Percentiles rank a stretch among this genome's conserved stretches.
phyloP scores from a whole-genome alignment of 2,888 invertebrate genomes.

The Pristionchus maxplancki region DNA sequence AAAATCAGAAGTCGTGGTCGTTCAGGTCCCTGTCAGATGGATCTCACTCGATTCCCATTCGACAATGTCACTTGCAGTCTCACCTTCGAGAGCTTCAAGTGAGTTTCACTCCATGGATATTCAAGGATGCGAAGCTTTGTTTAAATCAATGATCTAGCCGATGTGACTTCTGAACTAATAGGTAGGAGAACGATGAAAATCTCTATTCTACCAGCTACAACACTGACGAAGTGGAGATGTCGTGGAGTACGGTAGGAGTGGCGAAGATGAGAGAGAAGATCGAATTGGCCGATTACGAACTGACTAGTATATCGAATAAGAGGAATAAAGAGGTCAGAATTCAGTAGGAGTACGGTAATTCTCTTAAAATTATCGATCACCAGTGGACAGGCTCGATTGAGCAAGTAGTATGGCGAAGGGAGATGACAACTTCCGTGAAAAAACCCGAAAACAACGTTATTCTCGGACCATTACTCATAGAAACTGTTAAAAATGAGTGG shows the following conservation, averaged over 20 bases:
- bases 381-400: not conserved
- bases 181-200: no score
- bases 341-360: no score
- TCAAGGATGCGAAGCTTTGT: not conserved
- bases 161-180: no score
- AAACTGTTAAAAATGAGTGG: not conserved
- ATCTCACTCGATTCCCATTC: constrained; percentile 76
- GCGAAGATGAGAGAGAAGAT: constrained; percentile 76
- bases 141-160: no score
- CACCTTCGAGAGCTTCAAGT: constrained; percentile 77
- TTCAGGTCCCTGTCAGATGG: constrained; percentile 75
- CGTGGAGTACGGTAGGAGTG: constrained; percentile 74
- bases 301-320: constrained; percentile 69
- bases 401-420: not conserved
- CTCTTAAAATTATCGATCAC: no score
- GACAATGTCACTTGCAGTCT: constrained; percentile 77
- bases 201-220: constrained; percentile 70
- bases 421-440: not conserved
- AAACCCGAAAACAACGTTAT: not conserved
- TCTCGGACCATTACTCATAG: not conserved
- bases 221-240: constrained; percentile 77
- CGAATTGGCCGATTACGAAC: constrained; percentile 77
- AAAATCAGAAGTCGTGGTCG: no score
- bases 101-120: constrained; percentile 42
- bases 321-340: constrained; percentile 70